Conservation (phyloP, 2,113 vertebrate species). For the Stegastes partitus region DNA sequence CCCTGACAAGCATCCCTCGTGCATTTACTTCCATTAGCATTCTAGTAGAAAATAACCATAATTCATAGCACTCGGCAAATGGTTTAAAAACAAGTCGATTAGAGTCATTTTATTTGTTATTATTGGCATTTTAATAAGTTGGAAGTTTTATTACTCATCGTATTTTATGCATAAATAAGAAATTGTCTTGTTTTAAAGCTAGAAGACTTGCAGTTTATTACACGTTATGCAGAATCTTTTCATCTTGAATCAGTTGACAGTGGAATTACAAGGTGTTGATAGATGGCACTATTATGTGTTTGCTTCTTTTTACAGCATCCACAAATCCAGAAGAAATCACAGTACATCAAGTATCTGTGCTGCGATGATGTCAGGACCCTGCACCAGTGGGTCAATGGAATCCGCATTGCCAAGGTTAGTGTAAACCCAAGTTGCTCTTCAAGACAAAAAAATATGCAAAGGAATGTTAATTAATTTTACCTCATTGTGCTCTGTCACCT, state of each 20-base stretch:
- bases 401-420: conserved; percentile 95
- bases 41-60: too few relatives aligned
- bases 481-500: not conserved
- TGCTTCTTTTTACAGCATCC: conserved; percentile 87
- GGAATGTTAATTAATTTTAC: not conserved
- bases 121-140: not conserved
- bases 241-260: too few relatives aligned
- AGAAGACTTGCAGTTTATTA: too few relatives aligned
- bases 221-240: too few relatives aligned
- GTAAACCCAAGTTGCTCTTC: not conserved
- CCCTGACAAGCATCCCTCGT: not conserved
- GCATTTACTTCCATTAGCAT: not conserved
- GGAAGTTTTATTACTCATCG: not conserved
- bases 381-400: conserved; percentile 97
- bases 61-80: too few relatives aligned
- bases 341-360: conserved; percentile 98
- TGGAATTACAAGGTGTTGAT: not conserved
- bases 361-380: conserved; percentile 97
- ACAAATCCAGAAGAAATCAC: conserved; percentile 99
- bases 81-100: too few relatives aligned
- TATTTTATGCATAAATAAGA: too few relatives aligned
- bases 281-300: not conserved
- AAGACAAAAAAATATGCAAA: not conserved
- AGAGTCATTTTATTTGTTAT: not conserved
- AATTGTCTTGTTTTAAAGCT: too few relatives aligned